A percentile compares a stretch with the other conserved stretches of the same genome.
Conservation (phyloP, 2,113 vertebrate genomes). For the Spermophilus dauricus region DNA sequence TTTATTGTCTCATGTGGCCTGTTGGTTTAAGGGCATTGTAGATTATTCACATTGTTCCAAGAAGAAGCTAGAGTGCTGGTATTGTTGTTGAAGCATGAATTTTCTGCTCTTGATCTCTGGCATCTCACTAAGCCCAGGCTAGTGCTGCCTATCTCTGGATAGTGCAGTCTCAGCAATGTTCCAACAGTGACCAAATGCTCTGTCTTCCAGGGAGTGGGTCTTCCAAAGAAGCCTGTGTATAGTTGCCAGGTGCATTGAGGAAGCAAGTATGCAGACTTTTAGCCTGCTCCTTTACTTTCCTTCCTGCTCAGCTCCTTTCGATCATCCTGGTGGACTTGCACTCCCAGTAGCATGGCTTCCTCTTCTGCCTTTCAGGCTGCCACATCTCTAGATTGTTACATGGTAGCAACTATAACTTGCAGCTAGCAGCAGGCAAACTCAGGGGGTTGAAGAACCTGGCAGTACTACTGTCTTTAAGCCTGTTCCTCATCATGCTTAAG, state of each 20-base stretch:
- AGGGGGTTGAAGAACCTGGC: not conserved
- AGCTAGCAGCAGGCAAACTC: not conserved
- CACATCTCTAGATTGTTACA: rapidly evolving
- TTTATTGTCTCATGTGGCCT: not conserved
- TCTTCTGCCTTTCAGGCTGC: not conserved
- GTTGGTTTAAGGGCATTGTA: not conserved
- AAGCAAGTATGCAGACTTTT: not conserved
- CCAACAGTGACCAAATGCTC: rapidly evolving
- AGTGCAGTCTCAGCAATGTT: not conserved
- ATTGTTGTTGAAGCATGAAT: not conserved
- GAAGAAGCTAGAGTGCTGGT: not conserved
- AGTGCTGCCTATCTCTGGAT: not conserved
- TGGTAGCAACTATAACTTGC: not conserved
- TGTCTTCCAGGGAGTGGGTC: not conserved
- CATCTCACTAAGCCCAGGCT: not conserved
- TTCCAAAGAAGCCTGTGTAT: not conserved
- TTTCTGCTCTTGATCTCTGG: not conserved
- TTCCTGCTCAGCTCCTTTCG: not conserved
- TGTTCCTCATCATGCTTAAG: not conserved
- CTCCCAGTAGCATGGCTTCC: not conserved
- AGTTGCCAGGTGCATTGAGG: too few species aligned
- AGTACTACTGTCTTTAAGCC: not conserved
- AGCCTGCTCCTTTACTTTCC: rapidly evolving
- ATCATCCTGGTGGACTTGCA: rapidly evolving
- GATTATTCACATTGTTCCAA: not conserved